Conservation (phyloP, 2,888 invertebrate genomes). For the Corythucha ciliata region DNA sequence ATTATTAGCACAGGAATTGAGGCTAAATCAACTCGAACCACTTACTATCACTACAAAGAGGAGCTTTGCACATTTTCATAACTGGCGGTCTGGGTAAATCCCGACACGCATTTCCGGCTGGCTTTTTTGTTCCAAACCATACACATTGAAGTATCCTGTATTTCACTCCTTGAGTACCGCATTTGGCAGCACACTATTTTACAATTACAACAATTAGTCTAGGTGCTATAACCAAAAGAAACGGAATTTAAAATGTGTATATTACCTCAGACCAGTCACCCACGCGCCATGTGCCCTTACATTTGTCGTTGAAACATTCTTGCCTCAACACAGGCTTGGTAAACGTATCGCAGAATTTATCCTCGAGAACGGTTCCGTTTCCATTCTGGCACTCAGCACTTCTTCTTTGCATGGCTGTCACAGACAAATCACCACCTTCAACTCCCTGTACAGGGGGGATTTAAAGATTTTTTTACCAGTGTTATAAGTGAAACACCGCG, state of each 20-base stretch:
- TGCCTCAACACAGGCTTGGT: conserved; percentile 65
- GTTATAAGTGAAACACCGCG: conserved; percentile 65
- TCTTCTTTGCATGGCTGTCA: conserved; percentile 61
- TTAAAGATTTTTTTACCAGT: conserved; percentile 51
- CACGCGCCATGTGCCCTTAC: conserved; percentile 81
- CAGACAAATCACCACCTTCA: too few species aligned
- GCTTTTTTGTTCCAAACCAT: conserved; percentile 74
- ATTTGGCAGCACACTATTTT: conserved; percentile 72
- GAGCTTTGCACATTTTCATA: conserved; percentile 64
- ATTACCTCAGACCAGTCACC: conserved; percentile 86
- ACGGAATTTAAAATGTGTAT: not conserved
- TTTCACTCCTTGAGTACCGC: conserved; percentile 73
- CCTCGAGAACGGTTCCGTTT: conserved; percentile 45
- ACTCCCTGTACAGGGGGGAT: too few species aligned
- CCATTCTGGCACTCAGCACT: conserved; percentile 50
- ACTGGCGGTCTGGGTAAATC: conserved; percentile 66
- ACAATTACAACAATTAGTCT: conserved; percentile 23
- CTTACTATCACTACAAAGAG: conserved; percentile 54
- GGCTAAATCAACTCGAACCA: too few species aligned
- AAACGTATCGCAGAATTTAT: conserved; percentile 58
- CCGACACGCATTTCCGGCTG: conserved; percentile 79
- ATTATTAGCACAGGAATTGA: too few species aligned
- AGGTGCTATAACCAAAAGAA: too few species aligned
- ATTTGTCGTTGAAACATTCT: conserved; percentile 73
- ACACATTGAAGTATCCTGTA: conserved; percentile 85